phyloP scores from a whole-genome alignment of 2,113 vertebrate genomes.

The Lathamus discolor region DNA sequence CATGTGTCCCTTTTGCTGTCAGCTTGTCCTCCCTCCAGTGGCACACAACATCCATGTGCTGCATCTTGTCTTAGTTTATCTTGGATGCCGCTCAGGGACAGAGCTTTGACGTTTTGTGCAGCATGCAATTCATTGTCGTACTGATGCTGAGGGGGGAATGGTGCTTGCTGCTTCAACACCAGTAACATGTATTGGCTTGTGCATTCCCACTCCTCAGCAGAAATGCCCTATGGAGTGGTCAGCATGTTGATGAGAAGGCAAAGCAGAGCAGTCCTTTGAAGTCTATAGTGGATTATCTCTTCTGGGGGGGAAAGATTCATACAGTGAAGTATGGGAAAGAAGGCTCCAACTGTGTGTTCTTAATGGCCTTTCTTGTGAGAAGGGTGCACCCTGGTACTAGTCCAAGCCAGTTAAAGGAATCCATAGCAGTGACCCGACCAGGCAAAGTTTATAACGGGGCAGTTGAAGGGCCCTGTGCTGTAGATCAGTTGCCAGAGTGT shows the following conservation, averaged over 20 bases:
- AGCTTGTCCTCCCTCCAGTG: conserved; percentile 49
- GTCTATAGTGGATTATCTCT: neutral
- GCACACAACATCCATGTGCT: conserved; percentile 54
- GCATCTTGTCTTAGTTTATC: conserved; percentile 51
- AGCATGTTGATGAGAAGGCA: conserved; percentile 8
- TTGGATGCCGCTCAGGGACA: conserved; percentile 17
- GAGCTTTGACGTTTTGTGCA: conserved; percentile 56
- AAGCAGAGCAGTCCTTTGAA: neutral
- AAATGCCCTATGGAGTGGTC: neutral
- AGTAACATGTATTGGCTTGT: conserved; percentile 34
- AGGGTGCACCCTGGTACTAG: neutral
- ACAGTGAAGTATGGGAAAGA: neutral
- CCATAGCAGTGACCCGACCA: neutral
- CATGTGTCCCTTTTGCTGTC: conserved; percentile 61
- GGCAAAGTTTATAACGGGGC: neutral
- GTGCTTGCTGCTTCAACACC: conserved; percentile 55
- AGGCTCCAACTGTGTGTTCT: neutral
- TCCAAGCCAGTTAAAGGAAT: neutral
- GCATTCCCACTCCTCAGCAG: conserved; percentile 30
- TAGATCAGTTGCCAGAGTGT: conserved; percentile 11
- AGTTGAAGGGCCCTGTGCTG: neutral
- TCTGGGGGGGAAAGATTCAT: too few relatives aligned
- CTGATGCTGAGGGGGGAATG: conserved; percentile 49
- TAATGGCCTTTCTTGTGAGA: neutral
- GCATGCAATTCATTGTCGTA: conserved; percentile 45